phyloP scores from a whole-genome alignment of 64 coral and sea anemone species.

The Pocillopora verrucosa region DNA sequence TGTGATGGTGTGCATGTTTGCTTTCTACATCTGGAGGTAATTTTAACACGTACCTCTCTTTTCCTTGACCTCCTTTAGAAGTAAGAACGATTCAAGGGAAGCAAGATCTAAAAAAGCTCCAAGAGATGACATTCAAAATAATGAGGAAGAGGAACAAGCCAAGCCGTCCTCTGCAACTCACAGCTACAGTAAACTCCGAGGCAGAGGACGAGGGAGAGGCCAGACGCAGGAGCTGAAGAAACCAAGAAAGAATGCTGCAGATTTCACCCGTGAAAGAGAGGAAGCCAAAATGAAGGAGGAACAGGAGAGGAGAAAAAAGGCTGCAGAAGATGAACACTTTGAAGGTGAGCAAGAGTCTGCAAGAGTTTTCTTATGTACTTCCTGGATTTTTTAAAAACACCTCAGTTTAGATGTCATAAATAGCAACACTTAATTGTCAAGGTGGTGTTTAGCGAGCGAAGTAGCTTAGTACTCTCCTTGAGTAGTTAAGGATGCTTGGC shows the following conservation, averaged over 20 bases:
- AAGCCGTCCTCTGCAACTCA: conserved; percentile 23
- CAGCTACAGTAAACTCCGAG: conserved; percentile 64
- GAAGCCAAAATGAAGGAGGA: conserved; percentile 58
- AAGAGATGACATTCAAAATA: not conserved
- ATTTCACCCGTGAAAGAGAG: conserved; percentile 83
- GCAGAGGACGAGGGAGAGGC: conserved; percentile 77
- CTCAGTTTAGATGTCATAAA: too few species aligned
- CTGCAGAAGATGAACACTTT: conserved; percentile 52
- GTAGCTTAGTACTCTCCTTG: too few species aligned
- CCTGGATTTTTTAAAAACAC: too few species aligned
- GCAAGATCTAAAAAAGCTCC: not conserved
- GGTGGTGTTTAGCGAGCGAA: too few species aligned
- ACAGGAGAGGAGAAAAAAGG: conserved; percentile 51
- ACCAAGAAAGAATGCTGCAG: conserved; percentile 84
- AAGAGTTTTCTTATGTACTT: not conserved
- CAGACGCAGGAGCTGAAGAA: conserved; percentile 61
- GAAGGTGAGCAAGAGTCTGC: conserved; percentile 42
- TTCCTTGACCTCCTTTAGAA: not conserved
- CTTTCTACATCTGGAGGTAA: too few species aligned
- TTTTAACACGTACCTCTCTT: too few species aligned
- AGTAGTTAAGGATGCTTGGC: too few species aligned
- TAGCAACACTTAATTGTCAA: too few species aligned
- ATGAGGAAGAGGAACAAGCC: not conserved
- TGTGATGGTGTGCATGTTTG: too few species aligned
- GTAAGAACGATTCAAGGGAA: conserved; percentile 44